phyloP scores from a whole-genome alignment of 2,888 invertebrate species.

The Drosophila rubida region DNA sequence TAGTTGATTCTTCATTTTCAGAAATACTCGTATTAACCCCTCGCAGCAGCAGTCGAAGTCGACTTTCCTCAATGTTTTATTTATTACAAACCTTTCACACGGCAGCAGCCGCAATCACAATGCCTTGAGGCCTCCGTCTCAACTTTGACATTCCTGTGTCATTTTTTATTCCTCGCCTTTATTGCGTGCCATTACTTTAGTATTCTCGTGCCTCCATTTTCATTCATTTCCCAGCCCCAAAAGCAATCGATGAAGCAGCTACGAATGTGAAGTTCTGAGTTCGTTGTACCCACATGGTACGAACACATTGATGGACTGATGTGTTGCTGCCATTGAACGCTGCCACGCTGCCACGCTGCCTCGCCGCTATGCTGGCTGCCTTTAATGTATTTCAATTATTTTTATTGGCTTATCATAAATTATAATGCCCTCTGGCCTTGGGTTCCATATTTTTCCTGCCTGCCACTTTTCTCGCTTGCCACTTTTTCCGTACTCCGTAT shows the following conservation, averaged over 20 bases:
- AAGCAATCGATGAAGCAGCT: conserved; percentile 49
- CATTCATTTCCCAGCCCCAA: conserved; percentile 10
- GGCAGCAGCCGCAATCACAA: conserved; percentile 37
- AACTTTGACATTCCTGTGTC: conserved; percentile 60
- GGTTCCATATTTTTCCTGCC: conserved; percentile 48
- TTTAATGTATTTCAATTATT: conserved; percentile 75
- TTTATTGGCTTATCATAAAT: conserved; percentile 73
- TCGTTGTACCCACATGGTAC: conserved; percentile 32
- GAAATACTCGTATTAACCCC: conserved; percentile 9
- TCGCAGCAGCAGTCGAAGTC: background rate
- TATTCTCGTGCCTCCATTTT: conserved; percentile 47
- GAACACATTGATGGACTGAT: conserved; percentile 32
- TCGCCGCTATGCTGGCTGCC: conserved; percentile 37
- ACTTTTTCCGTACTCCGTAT: background rate
- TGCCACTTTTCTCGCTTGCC: background rate
- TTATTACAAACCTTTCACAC: conserved; percentile 50
- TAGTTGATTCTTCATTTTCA: conserved; percentile 12
- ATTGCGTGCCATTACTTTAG: conserved; percentile 68
- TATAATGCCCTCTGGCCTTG: conserved; percentile 64
- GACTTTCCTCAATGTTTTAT: conserved; percentile 38
- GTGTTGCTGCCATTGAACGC: conserved; percentile 22
- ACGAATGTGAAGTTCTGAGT: conserved; percentile 9
- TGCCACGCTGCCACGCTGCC: conserved; percentile 22
- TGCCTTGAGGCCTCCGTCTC: conserved; percentile 32
- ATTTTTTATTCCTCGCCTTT: conserved; percentile 53